A percentile compares a stretch with the other conserved stretches of the same genome.
Conservation (phyloP, 1,140 invertebrate genomes). For the Atopsyche davidsoni region DNA sequence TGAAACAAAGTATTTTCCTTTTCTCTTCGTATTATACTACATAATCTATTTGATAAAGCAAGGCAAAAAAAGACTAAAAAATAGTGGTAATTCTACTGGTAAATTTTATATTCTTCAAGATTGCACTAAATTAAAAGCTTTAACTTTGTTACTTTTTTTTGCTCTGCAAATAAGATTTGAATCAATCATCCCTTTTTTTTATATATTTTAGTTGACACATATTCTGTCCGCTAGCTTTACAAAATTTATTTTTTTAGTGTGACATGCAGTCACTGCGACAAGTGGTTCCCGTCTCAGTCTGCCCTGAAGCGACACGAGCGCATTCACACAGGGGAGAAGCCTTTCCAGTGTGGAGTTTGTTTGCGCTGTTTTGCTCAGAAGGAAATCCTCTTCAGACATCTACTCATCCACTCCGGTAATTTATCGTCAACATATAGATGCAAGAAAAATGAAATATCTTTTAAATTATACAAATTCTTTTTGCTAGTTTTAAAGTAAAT, state of each 20-base stretch:
- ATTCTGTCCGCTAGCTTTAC: background rate
- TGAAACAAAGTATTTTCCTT: too few species aligned
- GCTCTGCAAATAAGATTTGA: background rate
- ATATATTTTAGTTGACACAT: background rate
- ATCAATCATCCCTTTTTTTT: background rate
- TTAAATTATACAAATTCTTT: too few species aligned
- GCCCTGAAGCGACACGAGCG: slow-evolving; percentile 72
- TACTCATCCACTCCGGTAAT: slow-evolving; percentile 74
- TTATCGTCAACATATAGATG: background rate
- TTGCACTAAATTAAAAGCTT: too few species aligned
- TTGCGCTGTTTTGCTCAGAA: slow-evolving; percentile 68
- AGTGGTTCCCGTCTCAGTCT: slow-evolving; percentile 74
- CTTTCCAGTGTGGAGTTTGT: slow-evolving; percentile 68
- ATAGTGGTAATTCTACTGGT: too few species aligned
- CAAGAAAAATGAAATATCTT: too few species aligned
- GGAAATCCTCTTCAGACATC: slow-evolving; percentile 74
- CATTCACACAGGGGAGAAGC: slow-evolving; percentile 71
- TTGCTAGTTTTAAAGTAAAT: too few species aligned
- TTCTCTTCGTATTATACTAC: too few species aligned
- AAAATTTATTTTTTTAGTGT: slow-evolving; percentile 25
- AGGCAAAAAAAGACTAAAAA: too few species aligned
- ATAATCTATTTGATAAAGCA: too few species aligned
- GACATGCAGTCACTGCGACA: slow-evolving; percentile 64
- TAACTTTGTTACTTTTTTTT: too few species aligned
- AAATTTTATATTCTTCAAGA: too few species aligned